phyloP scores from a whole-genome alignment of 2,113 vertebrate species.

The Nansenia antarctica region DNA sequence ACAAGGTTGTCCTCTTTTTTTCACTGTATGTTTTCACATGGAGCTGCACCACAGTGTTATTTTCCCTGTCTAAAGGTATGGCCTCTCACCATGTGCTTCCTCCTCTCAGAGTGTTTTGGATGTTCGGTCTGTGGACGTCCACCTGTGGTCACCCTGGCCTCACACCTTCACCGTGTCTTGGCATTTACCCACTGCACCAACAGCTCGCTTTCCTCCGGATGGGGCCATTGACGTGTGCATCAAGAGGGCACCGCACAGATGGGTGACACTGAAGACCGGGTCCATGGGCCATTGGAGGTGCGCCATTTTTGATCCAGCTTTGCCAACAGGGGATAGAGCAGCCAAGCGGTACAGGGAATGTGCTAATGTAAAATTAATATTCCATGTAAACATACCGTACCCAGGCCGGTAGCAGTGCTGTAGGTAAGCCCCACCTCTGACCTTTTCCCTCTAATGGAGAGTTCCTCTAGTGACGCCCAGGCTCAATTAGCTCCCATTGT shows the following conservation, averaged over 20 bases:
- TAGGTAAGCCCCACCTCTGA: constrained; percentile 6
- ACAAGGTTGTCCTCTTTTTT: background rate
- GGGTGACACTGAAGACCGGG: background rate
- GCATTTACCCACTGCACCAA: background rate
- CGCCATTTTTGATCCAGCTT: background rate
- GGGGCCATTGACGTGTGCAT: background rate
- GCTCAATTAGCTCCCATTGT: background rate
- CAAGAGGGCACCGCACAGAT: background rate
- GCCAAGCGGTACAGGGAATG: background rate
- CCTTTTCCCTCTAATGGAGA: background rate
- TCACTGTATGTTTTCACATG: background rate
- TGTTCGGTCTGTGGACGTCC: background rate
- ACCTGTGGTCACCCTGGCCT: constrained; percentile 1
- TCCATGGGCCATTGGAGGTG: background rate
- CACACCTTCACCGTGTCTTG: background rate
- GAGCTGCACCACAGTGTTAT: background rate
- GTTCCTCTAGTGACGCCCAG: background rate
- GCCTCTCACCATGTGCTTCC: constrained; percentile 1
- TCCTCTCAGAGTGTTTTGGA: background rate
- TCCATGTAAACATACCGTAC: background rate
- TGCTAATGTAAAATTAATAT: background rate
- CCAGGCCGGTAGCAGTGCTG: background rate
- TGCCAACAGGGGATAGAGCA: background rate
- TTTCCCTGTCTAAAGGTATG: background rate
- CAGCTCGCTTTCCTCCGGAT: background rate